A percentile compares a stretch with the other conserved stretches of the same genome.
phyloP scores from a whole-genome alignment of 2,113 vertebrate genomes.

The Scolopax mira region DNA sequence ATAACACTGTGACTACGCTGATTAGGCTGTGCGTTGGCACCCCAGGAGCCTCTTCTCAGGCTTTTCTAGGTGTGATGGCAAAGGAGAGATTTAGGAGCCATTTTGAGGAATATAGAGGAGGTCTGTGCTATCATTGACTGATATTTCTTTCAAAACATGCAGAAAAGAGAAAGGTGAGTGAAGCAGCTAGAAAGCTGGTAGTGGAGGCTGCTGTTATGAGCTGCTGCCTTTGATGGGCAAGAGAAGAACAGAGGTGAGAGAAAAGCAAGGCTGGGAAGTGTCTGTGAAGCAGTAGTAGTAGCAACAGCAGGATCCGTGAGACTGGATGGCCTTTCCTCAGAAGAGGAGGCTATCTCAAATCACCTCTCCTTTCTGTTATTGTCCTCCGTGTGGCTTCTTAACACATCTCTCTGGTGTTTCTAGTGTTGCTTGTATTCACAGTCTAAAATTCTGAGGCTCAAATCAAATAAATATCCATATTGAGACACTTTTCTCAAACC shows the following conservation, averaged over 20 bases:
- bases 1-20: not conserved
- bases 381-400: not conserved
- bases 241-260: not conserved
- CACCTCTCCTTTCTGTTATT: not conserved
- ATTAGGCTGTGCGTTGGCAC: not conserved
- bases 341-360: not conserved
- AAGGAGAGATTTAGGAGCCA: not conserved
- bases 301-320: not conserved
- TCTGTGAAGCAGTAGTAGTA: not conserved
- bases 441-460: not conserved
- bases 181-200: not conserved
- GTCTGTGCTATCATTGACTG: no score
- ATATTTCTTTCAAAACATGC: not conserved
- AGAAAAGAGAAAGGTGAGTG: not conserved
- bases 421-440: not conserved
- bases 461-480: not conserved
- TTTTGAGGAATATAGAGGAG: not conserved
- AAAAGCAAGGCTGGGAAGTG: not conserved
- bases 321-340: not conserved
- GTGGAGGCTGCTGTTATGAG: not conserved
- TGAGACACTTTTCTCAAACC: not conserved
- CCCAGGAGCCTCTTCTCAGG: not conserved
- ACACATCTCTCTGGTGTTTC: not conserved
- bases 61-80: not conserved
- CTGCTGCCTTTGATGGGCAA: not conserved